Evolutionary conservation across 2,888 invertebrate species (phyloP), one percentile per base, ranked within the genome.

Genomic region (Apodemia hepburni): DNA sequence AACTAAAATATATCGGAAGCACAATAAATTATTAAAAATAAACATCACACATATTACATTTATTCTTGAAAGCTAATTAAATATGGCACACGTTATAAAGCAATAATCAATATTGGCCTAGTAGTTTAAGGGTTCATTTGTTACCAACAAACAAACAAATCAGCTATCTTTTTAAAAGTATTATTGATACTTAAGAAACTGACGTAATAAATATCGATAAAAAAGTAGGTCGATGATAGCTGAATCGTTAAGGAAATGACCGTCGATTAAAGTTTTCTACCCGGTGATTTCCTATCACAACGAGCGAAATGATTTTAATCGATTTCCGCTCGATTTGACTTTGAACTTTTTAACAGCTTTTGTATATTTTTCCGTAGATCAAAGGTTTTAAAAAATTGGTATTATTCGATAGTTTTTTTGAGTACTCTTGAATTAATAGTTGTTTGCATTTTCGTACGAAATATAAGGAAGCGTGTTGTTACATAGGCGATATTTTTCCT

Each of bases 251-350:
- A 57, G 54, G 54, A 57, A 57, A 57, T 57, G 54, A 57, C 29
- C 54, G 27, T 54, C 18, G 54, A 54, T 22, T 27, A 54, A 27
- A 15, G 54, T 54, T 27, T 27, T 54, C 54, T 54, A 15, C 54
- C 27, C 12, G 27, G 22, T 51, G 54, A 57, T 29, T 57, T 57
- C 29, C 29, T 27, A 27, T 57, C 8, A 27, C 29, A 15, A 57
- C 54, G 29, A 57, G 27, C 27, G 27, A 57, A 47, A 47, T 17
- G 54, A 57, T 57, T 57, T 29, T 57, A 57, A 27, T 17, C 49
- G 38, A 62, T 60, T 59, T 58, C 58, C 61, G 27, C 58, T 38
- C 17, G 57, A 35, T 47, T 35, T 60, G 38, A 62, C 58, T 60
- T 63, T 61, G 61, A 60, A 57, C 22, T 22, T 27, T 49, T 22